Base-by-base conservation (phyloP, 1,140 invertebrate species). In the Colletes gigas region DNA sequence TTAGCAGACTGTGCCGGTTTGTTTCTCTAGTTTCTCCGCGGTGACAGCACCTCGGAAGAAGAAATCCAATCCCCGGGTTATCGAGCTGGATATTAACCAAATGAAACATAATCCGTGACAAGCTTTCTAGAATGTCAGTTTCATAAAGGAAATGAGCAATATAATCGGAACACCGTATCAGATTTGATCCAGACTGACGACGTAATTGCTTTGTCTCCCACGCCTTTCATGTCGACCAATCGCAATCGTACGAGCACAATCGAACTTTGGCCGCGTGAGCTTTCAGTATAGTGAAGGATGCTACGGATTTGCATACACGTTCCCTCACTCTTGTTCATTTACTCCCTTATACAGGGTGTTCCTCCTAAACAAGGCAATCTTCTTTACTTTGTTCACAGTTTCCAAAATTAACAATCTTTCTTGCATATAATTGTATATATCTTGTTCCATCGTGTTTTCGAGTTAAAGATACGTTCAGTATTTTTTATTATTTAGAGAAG, bases 121-220 rank as follows among this genome's bases (percentile, higher is more conserved):
- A 52, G 59, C 41, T 76, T 54, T 66, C 62, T 47, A 14, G 19
- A 59, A 76, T 30, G 74, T 55, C 63, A 50, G 19, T 76, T 59
- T 76, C 74, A 76, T 76, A 19, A 50, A 41, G 52, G 63, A 68
- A 55, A 44, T 67, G 73, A 67, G 66, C 72, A 75, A 75, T 68
- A 57, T 59, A 68, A 68, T 76, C 63, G 21, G 59, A 73, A 21
- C 59, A 52, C 59, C 8, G 59, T 63, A 72, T 73, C 71, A 76
- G 74, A 76, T 67, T 67, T 52, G 41, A 66, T 54, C 41, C 44
- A 54, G 21, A 21, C 52, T 68, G 63, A 67, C 63, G 41, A 67
- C 41, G 63, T 76, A 76, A 76, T 76, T 76, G 74, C 74, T 68
- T 76, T 76, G 74, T 76, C 65, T 76, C 74, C 30, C 74, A 76